Base-by-base conservation (phyloP, 2,888 invertebrate genomes). In the Zygaena filipendulae region DNA sequence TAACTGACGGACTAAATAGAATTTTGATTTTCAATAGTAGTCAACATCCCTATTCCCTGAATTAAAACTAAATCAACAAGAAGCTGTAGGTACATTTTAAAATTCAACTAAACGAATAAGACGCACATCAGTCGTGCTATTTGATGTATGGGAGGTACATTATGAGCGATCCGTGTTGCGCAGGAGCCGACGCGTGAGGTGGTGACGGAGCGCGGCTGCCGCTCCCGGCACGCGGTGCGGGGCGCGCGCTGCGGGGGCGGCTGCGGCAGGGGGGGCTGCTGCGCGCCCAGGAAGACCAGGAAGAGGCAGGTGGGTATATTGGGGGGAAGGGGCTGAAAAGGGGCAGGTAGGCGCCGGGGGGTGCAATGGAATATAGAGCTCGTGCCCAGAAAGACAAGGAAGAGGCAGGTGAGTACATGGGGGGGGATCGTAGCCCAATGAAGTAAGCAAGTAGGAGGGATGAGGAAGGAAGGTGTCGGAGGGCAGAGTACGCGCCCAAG, bases 241-340 rank as follows among this genome's bases (percentile, higher is more conserved):
- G 91, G 92, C 64, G 94, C 96, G 32, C 42, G 87, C 45, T 85
- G 28, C 84, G 85, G 50, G 71, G 26, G 35, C 91, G 75, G 81
- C 51, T 93, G 93, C 52, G 91, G 90, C 41, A 85, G 87, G 23
- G 86, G 86, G 42, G 83, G 84, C 47, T 97, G 97, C 83, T 98
- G 97, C 70, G 87, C 89, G 40, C 92, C 97, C 2, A 85, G 92
- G 58, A 92, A 93, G 72, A 94, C 93, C 46, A 95, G 97, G 82
- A 87, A 92, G 60, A 87, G 97, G 75, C 95, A 94, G 87, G 95
- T 96, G 23, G 1, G 35, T 23, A 11, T 13, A n/a, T n/a, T n/a
- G n/a, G n/a, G n/a, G n/a, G n/a, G n/a, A n/a, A n/a, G n/a, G n/a
- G n/a, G n/a, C n/a, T n/a, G n/a, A 5, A 7, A 7, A 4, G 9